Base-by-base conservation (phyloP, 1,140 invertebrate species). In the Procambarus clarkii region DNA sequence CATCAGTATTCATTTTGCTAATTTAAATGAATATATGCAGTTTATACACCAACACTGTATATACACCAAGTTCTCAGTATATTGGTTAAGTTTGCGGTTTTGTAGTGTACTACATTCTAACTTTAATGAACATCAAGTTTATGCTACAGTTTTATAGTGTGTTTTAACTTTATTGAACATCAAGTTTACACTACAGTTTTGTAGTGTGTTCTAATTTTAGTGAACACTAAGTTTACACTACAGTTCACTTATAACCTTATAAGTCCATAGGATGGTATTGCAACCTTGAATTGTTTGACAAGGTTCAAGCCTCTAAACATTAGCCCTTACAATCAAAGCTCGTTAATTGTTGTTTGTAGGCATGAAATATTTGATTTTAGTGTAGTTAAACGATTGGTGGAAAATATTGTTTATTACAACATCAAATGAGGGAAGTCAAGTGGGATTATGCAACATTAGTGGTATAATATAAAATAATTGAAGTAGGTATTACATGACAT, bases 311-410 rank as follows among this genome's bases (percentile, higher is more conserved):
- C 69, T 18, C 11, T 24, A 21, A 13, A 2, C 24, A 74, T 34
- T 34, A 74, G 69, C 7, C 69, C 69, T 7, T 74, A 74, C 69
- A 74, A 74, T 74, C 69, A 74, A 74, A 44, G 69, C 69, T 74
- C 69, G 69, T 74, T 74, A 74, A 74, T 74, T 34, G n/a, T 74
- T 34, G 69, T 34, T 34, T 21, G 21, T 24, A 64, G 60, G 18
- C 34, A 34, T 34, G 18, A 64, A n/a, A 64, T 54, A 54, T 64
- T 64, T 13, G 60, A 2, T 18, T 18, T 64, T 18, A 64, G 60
- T 7, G 54, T 58, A 58, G 54, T 58, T 13, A 13, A 64, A 21
- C 4, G 18, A 64, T 18, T 64, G 60, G 60, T 18, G 18, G 60
- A 1, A 18, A 64, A 15, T 64, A 64, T 64, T 64, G 9, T 3